Percentiles rank a stretch among this genome's conserved stretches.
Evolutionary conservation across 2,797 vertebrate species (phyloP).

Genomic region (Darevskia mixta): DNA sequence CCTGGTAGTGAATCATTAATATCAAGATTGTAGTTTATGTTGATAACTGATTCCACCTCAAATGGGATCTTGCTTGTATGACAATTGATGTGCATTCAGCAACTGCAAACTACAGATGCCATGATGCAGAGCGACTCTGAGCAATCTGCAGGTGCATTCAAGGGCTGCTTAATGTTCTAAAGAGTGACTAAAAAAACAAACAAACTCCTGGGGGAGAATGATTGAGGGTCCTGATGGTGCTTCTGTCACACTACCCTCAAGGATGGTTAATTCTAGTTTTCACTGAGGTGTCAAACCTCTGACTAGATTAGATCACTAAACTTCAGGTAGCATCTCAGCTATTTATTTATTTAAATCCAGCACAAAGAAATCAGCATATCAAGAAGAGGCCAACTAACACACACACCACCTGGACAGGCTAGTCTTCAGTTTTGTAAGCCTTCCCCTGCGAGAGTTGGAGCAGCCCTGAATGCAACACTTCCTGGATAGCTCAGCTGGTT

Average conservation of each 20-base stretch:
- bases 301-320: not conserved
- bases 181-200: too few relatives aligned
- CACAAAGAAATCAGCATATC: not conserved
- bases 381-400: not conserved
- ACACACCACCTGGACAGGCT: not conserved
- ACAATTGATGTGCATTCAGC: not conserved
- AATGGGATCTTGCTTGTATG: not conserved
- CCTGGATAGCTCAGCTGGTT: too few relatives aligned
- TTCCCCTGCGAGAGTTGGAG: not conserved
- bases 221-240: not conserved
- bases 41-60: not conserved
- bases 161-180: too few relatives aligned
- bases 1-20: not conserved
- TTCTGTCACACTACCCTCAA: not conserved
- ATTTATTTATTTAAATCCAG: not conserved
- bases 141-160: not conserved
- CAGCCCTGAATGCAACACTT: too few relatives aligned
- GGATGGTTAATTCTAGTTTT: not conserved
- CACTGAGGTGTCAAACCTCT: not conserved
- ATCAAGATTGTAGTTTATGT: not conserved
- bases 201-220: not conserved
- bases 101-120: not conserved
- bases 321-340: not conserved
- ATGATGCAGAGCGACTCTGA: not conserved
- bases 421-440: not conserved